Evolutionary conservation across 2,888 invertebrate genomes (phyloP).

Genomic region (Agelastica alni): DNA sequence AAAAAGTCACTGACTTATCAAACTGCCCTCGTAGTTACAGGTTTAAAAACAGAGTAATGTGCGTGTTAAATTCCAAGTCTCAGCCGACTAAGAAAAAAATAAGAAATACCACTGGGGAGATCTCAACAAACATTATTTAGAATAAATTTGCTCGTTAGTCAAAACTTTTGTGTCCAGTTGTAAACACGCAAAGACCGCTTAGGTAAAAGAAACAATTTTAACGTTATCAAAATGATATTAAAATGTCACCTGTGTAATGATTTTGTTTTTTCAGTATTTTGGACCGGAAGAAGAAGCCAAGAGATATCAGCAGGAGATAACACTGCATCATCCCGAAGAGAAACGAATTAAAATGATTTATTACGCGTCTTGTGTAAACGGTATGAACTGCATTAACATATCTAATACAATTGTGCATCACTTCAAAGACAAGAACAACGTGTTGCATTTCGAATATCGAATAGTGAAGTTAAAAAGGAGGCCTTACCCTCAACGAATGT

Average conservation of each 20-base stretch:
- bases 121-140: too few relatives aligned
- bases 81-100: too few relatives aligned
- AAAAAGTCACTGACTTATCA: too few relatives aligned
- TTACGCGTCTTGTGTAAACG: constrained; percentile 46
- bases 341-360: constrained; percentile 52
- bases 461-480: constrained; percentile 47
- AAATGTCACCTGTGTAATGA: too few relatives aligned
- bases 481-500: constrained; percentile 45
- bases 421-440: constrained; percentile 50
- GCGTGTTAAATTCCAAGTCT: too few relatives aligned
- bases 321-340: constrained; percentile 50
- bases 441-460: constrained; percentile 50
- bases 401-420: constrained; percentile 50
- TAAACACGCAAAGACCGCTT: too few relatives aligned
- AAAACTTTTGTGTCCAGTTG: too few relatives aligned
- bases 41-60: too few relatives aligned
- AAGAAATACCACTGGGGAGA: too few relatives aligned
- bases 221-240: too few relatives aligned
- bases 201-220: neutral
- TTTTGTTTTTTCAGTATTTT: constrained; percentile 46
- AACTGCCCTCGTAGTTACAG: too few relatives aligned
- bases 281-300: constrained; percentile 47
- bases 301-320: constrained; percentile 50
- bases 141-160: too few relatives aligned
- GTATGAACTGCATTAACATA: constrained; percentile 50